Evolutionary conservation across 2,888 invertebrate species (phyloP).

Genomic region (Pristionchus maxplancki): DNA sequence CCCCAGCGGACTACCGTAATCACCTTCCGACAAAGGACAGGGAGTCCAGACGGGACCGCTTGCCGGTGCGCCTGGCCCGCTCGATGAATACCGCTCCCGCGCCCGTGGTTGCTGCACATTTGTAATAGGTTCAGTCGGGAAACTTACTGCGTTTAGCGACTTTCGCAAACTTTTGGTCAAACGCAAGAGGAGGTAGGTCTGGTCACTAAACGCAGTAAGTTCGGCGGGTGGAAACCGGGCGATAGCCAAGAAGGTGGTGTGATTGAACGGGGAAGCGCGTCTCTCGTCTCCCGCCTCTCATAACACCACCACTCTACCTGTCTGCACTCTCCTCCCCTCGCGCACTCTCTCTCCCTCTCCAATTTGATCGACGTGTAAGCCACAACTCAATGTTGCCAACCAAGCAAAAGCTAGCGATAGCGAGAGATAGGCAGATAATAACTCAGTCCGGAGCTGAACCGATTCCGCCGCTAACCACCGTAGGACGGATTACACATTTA

Average conservation of each 20-base stretch:
- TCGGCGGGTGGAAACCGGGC: neutral
- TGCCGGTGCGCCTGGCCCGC: conserved; percentile 48
- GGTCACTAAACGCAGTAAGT: conserved; percentile 33
- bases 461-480: conserved; percentile 10
- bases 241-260: neutral
- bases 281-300: conserved; percentile 26
- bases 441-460: conserved; percentile 20
- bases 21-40: conserved; percentile 50
- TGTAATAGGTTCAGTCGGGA: neutral
- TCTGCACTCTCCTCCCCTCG: neutral
- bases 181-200: neutral
- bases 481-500: neutral
- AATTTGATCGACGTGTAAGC: neutral
- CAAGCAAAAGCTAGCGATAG: neutral
- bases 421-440: conserved; percentile 27
- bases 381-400: conserved; percentile 22
- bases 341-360: neutral
- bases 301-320: neutral
- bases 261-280: conserved; percentile 19
- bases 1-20: neutral
- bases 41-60: conserved; percentile 47
- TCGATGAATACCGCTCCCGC: conserved; percentile 49
- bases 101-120: conserved; percentile 47
- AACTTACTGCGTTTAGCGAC: conserved; percentile 22
- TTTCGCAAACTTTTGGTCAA: neutral